A percentile compares a stretch with the other conserved stretches of the same genome.
phyloP scores from a whole-genome alignment of 2,888 invertebrate genomes.

The Subacronicta megacephala region DNA sequence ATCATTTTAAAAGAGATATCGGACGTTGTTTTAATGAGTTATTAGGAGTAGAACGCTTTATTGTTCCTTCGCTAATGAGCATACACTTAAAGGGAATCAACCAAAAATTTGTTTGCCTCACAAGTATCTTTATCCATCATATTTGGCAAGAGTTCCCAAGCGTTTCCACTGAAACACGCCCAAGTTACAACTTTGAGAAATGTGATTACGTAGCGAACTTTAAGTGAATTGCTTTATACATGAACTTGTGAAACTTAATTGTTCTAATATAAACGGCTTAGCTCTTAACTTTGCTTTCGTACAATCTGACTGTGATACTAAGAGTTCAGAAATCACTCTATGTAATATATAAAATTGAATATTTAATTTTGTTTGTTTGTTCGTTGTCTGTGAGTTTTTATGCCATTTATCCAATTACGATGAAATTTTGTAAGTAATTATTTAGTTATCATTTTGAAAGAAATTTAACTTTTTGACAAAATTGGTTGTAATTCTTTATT shows the following conservation, averaged over 20 bases:
- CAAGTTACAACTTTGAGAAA: conserved; percentile 76
- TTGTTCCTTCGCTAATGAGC: conserved; percentile 61
- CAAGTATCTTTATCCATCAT: conserved; percentile 68
- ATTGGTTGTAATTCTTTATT: no score
- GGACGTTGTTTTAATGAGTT: no score
- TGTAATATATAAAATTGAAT: conserved; percentile 14
- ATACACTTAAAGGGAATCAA: conserved; percentile 59
- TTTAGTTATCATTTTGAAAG: no score
- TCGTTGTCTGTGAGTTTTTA: no score
- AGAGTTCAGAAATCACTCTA: conserved; percentile 4
- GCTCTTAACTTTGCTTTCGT: conserved; percentile 74
- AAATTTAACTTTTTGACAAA: no score
- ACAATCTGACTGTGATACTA: conserved; percentile 64
- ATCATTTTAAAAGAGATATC: conserved; percentile 29
- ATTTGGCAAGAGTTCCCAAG: conserved; percentile 62
- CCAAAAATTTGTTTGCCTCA: conserved; percentile 63
- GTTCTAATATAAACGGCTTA: conserved; percentile 82
- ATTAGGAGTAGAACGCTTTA: conserved; percentile 37
- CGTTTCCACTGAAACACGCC: conserved; percentile 61
- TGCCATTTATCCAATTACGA: no score
- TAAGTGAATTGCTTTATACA: conserved; percentile 84
- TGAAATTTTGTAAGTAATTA: no score
- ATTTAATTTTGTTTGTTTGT: no score
- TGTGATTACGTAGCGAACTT: conserved; percentile 83
- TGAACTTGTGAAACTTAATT: conserved; percentile 82